Evolutionary conservation across 2,888 invertebrate species (phyloP).

Genomic region (Perizoma affinitatum): DNA sequence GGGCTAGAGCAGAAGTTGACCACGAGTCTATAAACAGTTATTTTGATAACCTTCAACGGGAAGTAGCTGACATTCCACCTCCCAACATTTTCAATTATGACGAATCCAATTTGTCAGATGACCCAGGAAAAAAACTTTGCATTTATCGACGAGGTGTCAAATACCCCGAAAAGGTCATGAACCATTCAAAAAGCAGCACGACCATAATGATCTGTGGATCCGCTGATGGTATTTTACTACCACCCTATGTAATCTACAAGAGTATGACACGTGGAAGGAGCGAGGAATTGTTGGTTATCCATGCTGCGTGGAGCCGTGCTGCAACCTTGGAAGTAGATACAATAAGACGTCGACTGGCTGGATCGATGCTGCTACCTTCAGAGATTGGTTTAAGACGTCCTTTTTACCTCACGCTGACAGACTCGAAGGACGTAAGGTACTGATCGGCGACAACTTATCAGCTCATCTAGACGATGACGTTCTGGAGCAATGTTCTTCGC

Average conservation of each 20-base stretch:
- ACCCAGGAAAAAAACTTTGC: neutral
- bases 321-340: neutral
- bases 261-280: neutral
- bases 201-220: constrained; percentile 1
- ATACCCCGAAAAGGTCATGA: neutral
- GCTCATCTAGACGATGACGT: neutral
- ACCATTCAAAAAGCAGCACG: neutral
- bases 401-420: neutral
- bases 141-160: constrained; percentile 1
- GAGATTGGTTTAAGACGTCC: neutral
- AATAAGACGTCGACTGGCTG: neutral
- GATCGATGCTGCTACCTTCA: neutral
- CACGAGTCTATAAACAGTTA: neutral
- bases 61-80: neutral
- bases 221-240: neutral
- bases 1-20: neutral
- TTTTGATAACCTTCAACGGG: constrained; percentile 2
- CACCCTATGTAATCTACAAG: neutral
- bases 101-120: neutral
- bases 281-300: neutral
- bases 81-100: constrained; percentile 1
- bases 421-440: neutral
- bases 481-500: neutral
- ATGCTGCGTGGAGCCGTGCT: neutral
- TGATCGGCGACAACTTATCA: neutral